A percentile compares a stretch with the other conserved stretches of the same genome.
Evolutionary conservation across 2,113 vertebrate genomes (phyloP).

Genomic region (Campylomormyrus tamandua): DNA sequence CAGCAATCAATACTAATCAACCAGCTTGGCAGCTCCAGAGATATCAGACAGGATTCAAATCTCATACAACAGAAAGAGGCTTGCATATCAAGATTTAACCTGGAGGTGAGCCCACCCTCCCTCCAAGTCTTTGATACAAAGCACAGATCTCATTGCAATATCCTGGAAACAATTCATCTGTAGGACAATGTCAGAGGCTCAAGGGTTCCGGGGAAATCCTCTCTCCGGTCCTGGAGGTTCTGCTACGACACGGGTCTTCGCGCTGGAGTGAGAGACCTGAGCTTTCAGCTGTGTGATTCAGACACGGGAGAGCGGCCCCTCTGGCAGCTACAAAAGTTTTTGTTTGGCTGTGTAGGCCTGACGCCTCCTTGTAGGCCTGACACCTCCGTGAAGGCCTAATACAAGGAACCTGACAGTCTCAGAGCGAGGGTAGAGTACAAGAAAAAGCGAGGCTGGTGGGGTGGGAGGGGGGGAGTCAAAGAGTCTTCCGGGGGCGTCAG

Average conservation of each 20-base stretch:
- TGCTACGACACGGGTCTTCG: neutral
- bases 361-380: neutral
- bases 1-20: constrained; percentile 72
- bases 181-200: constrained; percentile 18
- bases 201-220: neutral
- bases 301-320: neutral
- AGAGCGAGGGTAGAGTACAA: neutral
- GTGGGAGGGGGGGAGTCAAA: neutral
- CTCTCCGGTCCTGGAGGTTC: neutral
- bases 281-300: neutral
- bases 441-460: neutral
- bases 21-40: constrained; percentile 43
- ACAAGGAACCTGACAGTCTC: neutral
- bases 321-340: neutral
- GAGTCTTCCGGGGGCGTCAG: neutral
- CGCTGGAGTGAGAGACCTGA: neutral
- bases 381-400: neutral
- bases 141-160: constrained; percentile 35
- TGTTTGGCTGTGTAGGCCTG: neutral
- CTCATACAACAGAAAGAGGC: constrained; percentile 38
- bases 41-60: constrained; percentile 55
- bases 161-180: constrained; percentile 40
- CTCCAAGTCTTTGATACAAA: constrained; percentile 21
- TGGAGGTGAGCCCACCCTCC: neutral
- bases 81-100: constrained; percentile 29